These are phyloP conservation scores for Cercocebus atys DNA, from an alignment of 2,113 vertebrate species.

Conservation along the genomic window DNA sequence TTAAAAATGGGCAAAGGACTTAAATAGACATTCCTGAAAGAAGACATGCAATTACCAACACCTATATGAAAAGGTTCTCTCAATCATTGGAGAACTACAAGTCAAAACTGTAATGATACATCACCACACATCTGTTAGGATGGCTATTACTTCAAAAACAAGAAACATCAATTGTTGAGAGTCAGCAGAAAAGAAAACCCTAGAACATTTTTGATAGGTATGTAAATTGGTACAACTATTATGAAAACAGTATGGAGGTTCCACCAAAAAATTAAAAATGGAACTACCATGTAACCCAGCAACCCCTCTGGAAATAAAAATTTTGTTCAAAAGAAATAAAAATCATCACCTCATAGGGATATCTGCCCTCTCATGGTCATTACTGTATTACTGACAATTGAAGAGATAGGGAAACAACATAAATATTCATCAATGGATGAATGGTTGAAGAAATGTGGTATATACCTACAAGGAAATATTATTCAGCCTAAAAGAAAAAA, in stretches of 20 bases:
- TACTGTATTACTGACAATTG: neutral
- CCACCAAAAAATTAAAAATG: neutral
- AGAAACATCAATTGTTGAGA: neutral
- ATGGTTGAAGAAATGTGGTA: neutral
- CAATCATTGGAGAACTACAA: neutral
- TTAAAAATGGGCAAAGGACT: neutral
- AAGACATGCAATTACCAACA: neutral
- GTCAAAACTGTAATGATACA: neutral
- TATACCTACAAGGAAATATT: neutral
- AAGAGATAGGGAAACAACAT: neutral
- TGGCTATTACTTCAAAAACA: neutral
- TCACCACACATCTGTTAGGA: neutral
- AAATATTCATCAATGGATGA: too few relatives aligned
- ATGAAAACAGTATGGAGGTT: neutral
- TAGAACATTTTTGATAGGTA: neutral
- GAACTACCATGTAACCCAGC: fast-evolving
- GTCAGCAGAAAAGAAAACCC: neutral
- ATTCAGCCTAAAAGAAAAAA: neutral
- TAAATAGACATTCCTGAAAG: neutral
- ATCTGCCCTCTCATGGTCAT: neutral
- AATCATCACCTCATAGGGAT: neutral
- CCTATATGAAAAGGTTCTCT: neutral
- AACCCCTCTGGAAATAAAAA: neutral
- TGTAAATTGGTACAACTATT: neutral
- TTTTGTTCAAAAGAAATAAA: neutral